Evolutionary conservation across 2,797 vertebrate genomes (phyloP).

Genomic region (Poecilia velifera): DNA sequence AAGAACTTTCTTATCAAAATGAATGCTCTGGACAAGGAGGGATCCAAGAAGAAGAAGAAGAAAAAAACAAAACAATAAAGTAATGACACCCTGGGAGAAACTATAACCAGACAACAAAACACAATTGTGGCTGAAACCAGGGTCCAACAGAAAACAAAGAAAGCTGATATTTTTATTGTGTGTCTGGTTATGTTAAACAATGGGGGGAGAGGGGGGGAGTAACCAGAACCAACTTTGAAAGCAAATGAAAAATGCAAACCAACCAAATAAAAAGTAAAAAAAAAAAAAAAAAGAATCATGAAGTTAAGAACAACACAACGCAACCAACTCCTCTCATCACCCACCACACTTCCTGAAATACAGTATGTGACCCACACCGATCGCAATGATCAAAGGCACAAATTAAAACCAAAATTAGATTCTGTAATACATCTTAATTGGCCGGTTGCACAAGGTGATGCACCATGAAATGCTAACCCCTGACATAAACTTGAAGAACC

Average conservation of each 20-base stretch:
- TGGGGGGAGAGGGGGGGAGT: neutral
- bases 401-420: neutral
- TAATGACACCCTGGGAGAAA: conserved; percentile 1
- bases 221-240: neutral
- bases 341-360: neutral
- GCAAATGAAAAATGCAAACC: neutral
- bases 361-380: neutral
- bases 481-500: neutral
- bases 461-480: neutral
- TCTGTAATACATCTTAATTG: neutral
- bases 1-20: neutral
- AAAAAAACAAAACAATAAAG: neutral
- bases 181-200: neutral
- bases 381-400: neutral
- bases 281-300: neutral
- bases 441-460: neutral
- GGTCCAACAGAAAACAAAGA: neutral
- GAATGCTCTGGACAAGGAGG: neutral
- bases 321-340: neutral
- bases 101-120: neutral
- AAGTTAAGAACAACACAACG: neutral
- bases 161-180: neutral
- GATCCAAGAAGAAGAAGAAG: neutral
- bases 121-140: neutral
- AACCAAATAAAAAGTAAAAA: neutral